Base-by-base conservation (phyloP, 1,140 invertebrate genomes). In the Acromyrmex heyeri region DNA sequence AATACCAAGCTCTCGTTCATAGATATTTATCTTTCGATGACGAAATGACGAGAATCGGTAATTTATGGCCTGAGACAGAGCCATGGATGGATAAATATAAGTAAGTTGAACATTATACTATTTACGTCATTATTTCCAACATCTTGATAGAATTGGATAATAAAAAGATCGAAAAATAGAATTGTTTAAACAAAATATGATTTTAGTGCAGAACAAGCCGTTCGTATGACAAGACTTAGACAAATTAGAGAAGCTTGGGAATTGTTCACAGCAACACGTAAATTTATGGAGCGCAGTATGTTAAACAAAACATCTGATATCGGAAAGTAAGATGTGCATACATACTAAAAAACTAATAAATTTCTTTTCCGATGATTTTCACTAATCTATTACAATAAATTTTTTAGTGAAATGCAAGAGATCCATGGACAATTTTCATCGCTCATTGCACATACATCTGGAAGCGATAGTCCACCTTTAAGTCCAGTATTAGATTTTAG, bases 21-120 rank as follows among this genome's bases (percentile, higher is more conserved):
- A 94, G 95, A 53, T 96, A 96, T 93, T 92, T 96, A 72, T 95
- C 95, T 72, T 97, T 97, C 93, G 96, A 97, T 73, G 96, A 97
- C 90, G 96, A 97, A 91, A 97, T 97, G 96, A 96, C 95, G 62
- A 94, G 95, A 78, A 96, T 97, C 24, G 95, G 95, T 69, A 95
- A 95, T 50, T 92, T 96, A 24, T 97, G 96, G 96, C 94, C 95
- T 30, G 96, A 96, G 83, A 95, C 96, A 64, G 96, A 96, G 83
- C 94, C 96, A n/a, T 93, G 96, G n/a, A 96, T 97, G 87, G 96
- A 96, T 88, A 95, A 96, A 85, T 97, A 96, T 87, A 96, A 96
- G 95, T 96, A 92, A 90, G 94, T 90, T 50, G 44, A n/a, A 53
- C 12, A 57, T 59, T 14, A 76, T 72, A 30, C 16, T 24, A 18